phyloP scores from a whole-genome alignment of 2,797 vertebrate species.

The Synanceia verrucosa region DNA sequence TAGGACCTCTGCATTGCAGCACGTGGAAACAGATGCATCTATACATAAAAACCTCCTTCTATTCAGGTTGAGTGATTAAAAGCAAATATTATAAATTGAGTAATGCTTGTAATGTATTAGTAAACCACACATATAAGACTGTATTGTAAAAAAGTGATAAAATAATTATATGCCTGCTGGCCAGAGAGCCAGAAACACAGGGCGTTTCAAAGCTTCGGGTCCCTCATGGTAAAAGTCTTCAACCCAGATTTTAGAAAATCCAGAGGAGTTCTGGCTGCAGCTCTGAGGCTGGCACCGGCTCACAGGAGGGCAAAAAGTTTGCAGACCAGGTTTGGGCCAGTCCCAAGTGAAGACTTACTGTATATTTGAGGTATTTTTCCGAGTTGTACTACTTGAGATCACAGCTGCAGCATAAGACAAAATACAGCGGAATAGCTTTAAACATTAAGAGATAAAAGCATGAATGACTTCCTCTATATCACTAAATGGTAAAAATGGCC shows the following conservation, averaged over 20 bases:
- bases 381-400: background rate
- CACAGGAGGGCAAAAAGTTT: conserved; percentile 30
- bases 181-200: background rate
- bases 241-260: conserved; percentile 26
- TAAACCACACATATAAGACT: conserved; percentile 3
- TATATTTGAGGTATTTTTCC: background rate
- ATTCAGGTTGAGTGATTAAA: conserved; percentile 2
- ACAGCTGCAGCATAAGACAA: conserved; percentile 5
- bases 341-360: conserved; percentile 1
- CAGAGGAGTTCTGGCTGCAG: conserved; percentile 9
- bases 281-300: conserved; percentile 20
- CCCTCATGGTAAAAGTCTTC: conserved; percentile 4
- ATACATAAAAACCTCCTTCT: background rate
- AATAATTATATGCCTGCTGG: conserved; percentile 15
- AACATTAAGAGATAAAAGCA: conserved; percentile 17
- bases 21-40: background rate
- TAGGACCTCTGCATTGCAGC: background rate
- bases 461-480: conserved; percentile 29
- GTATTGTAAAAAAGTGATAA: conserved; percentile 6
- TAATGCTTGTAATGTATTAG: background rate
- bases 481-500: conserved; percentile 42
- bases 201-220: conserved; percentile 13
- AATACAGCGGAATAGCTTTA: conserved; percentile 12
- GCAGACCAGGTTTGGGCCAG: conserved; percentile 2
- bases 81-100: conserved; percentile 15